A percentile compares a stretch with the other conserved stretches of the same genome.
phyloP scores from a whole-genome alignment of 2,113 vertebrate species.

The Nothobranchius furzeri region DNA sequence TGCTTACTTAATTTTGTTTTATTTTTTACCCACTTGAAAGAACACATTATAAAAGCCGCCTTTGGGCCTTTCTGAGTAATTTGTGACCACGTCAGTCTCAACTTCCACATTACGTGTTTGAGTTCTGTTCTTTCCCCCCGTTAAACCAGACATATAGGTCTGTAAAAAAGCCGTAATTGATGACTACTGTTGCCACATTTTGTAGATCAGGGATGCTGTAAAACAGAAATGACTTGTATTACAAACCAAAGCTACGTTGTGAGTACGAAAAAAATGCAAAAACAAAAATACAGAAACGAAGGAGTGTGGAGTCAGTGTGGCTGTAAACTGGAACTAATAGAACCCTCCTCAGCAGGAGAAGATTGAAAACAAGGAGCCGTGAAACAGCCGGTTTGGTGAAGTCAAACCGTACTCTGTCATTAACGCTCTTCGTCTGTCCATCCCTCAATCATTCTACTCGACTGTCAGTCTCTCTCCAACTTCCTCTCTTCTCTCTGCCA shows the following conservation, averaged over 20 bases:
- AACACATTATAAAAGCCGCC: conserved; percentile 19
- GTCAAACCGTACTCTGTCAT: conserved; percentile 45
- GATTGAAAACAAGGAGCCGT: conserved; percentile 60
- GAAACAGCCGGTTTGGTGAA: conserved; percentile 44
- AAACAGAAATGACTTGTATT: conserved; percentile 41
- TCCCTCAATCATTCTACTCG: conserved; percentile 5
- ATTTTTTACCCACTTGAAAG: neutral
- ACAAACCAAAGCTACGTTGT: conserved; percentile 31
- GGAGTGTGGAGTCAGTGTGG: conserved; percentile 8
- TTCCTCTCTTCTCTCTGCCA: neutral
- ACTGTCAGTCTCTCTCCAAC: neutral
- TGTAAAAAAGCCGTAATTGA: conserved; percentile 65
- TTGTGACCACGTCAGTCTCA: conserved; percentile 10
- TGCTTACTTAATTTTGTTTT: neutral
- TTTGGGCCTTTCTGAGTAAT: conserved; percentile 6
- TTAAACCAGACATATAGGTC: conserved; percentile 61
- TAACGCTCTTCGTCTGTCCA: conserved; percentile 28
- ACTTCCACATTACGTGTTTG: conserved; percentile 22
- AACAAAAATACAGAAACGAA: conserved; percentile 32
- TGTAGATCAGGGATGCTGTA: conserved; percentile 52
- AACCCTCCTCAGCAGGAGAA: conserved; percentile 50
- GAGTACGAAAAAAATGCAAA: neutral
- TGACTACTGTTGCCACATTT: conserved; percentile 51
- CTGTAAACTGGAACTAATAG: conserved; percentile 50
- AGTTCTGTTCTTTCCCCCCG: conserved; percentile 18